Percentiles rank a stretch among this genome's conserved stretches.
These are phyloP conservation scores for Xylocampa areola DNA, from an alignment of 2,888 invertebrate species.

Conservation along the genomic window DNA sequence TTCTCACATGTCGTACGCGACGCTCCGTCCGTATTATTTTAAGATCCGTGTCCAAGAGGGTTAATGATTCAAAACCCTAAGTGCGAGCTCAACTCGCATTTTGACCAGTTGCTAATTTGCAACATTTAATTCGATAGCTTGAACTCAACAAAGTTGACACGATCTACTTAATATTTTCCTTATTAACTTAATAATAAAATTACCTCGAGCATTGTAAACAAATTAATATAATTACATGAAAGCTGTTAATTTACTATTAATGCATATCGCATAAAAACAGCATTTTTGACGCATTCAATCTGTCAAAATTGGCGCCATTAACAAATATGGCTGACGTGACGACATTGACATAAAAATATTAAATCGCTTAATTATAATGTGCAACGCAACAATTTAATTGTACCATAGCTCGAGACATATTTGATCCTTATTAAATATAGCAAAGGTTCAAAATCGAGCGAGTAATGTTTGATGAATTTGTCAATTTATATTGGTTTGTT, in stretches of 20 bases:
- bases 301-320: constrained; percentile 66
- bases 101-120: constrained; percentile 19
- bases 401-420: neutral
- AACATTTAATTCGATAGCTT: constrained; percentile 19
- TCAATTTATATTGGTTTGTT: constrained; percentile 13
- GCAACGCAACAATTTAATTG: constrained; percentile 16
- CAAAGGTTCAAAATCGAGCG: constrained; percentile 2
- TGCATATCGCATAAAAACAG: constrained; percentile 51
- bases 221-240: constrained; percentile 59
- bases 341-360: constrained; percentile 71
- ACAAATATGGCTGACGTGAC: constrained; percentile 50
- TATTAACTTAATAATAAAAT: constrained; percentile 37
- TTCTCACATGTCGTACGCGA: too few relatives aligned
- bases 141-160: constrained; percentile 29
- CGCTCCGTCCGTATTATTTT: too few relatives aligned
- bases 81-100: too few relatives aligned
- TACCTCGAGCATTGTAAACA: constrained; percentile 37
- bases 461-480: neutral
- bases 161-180: constrained; percentile 43
- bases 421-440: neutral
- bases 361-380: constrained; percentile 62
- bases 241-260: constrained; percentile 58
- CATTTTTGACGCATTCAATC: constrained; percentile 62
- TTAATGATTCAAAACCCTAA: too few relatives aligned
- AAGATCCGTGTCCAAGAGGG: too few relatives aligned